Percentiles rank a stretch among this genome's conserved stretches.
These are phyloP conservation scores for Leptopilina clavipes DNA, from an alignment of 1,140 invertebrate species.

Conservation along the genomic window DNA sequence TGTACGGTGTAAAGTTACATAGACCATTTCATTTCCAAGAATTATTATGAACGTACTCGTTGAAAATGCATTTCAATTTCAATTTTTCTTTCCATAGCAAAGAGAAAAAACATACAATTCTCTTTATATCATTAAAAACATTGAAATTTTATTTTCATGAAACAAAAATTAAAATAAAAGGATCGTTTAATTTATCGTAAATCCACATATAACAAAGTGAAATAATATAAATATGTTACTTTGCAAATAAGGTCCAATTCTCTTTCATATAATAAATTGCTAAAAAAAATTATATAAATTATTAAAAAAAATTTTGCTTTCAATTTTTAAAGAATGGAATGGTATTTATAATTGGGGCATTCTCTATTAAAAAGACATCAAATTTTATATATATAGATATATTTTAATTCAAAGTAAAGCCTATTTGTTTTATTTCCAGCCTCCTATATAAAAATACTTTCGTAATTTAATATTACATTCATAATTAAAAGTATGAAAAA, in stretches of 20 bases:
- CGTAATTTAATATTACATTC: no score
- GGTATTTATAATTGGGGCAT: no score
- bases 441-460: no score
- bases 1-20: background rate
- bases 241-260: background rate
- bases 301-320: background rate
- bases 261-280: background rate
- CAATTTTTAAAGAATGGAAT: no score
- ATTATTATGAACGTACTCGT: background rate
- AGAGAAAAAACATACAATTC: background rate
- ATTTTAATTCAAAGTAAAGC: no score
- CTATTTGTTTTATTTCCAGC: no score
- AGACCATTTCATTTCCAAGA: background rate
- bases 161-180: background rate
- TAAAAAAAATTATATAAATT: background rate
- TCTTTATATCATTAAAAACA: background rate
- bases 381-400: no score
- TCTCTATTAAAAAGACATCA: no score
- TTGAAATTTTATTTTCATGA: background rate
- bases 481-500: no score
- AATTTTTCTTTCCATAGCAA: background rate
- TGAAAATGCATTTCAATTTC: background rate
- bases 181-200: background rate
- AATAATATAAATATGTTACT: constrained; percentile 1
- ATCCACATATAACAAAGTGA: background rate